Base-by-base conservation (phyloP, 1,140 invertebrate genomes). In the Bombus impatiens region DNA sequence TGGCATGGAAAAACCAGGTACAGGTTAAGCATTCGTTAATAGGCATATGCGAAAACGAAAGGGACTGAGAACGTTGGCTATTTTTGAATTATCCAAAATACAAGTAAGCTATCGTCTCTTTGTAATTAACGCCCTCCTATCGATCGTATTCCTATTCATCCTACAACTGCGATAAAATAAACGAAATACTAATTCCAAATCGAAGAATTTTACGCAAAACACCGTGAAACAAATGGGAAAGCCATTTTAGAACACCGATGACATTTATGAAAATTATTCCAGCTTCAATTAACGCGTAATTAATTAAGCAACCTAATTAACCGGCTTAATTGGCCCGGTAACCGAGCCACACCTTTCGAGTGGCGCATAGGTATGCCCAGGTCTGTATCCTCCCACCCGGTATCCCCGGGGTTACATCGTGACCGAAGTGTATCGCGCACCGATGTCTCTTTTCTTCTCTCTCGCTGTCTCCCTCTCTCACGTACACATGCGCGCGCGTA, bases 331-430 rank as follows among this genome's bases (percentile, higher is more conserved):
- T 90, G 78, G 22, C n/a, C n/a, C 42, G 79, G 59, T 71, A 70
- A 86, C 9, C 53, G 78, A 88, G 90, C 90, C 89, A 89, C 85
- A 90, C 87, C 89, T 90, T 82, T 78, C 37, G 70, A 91, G 86
- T 87, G 67, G 89, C 78, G 89, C 90, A 89, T 90, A 90, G 89
- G 87, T 90, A 91, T 91, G 90, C 59, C 82, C 87, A 90, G 82
- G 71, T 78, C 76, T 74, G 65, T 87, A 80, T 75, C 79, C 59
- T 71, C 77, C 87, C 85, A 86, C 67, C 75, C 80, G 67, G 44
- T 75, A 79, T 86, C 80, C 83, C 82, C 72, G 80, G 84, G 78
- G 89, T 88, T 91, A 90, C 84, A 90, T 71, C 53, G 80, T 62
- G 84, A 86, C 71, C 82, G 70, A 80, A 77, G 83, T 85, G 83